A percentile compares a stretch with the other conserved stretches of the same genome.
phyloP scores from a whole-genome alignment of 2,888 invertebrate genomes.

The Ormyrus nitidulus region DNA sequence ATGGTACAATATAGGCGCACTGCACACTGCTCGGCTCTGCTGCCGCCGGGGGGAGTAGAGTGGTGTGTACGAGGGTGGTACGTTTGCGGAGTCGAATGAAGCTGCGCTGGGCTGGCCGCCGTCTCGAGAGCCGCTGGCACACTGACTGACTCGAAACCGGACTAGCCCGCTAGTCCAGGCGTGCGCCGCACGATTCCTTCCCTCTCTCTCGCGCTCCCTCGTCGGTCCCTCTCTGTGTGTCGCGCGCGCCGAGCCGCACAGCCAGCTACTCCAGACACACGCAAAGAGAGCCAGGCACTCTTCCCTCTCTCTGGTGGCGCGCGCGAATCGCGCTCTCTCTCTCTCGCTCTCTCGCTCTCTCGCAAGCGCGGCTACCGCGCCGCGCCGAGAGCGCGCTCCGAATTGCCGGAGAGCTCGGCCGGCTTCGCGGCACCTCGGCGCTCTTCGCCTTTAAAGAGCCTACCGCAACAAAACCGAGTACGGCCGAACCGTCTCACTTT shows the following conservation, averaged over 20 bases:
- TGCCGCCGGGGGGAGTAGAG: too few species aligned
- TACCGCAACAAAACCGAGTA: slow-evolving; percentile 39
- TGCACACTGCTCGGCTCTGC: too few species aligned
- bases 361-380: slow-evolving; percentile 1
- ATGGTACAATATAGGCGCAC: too few species aligned
- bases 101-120: too few species aligned
- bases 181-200: slow-evolving; percentile 67
- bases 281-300: slow-evolving; percentile 42
- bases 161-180: slow-evolving; percentile 76
- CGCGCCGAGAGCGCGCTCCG: not conserved
- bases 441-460: slow-evolving; percentile 38
- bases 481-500: slow-evolving; percentile 1
- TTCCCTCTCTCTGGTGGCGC: slow-evolving; percentile 2
- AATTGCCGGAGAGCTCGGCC: slow-evolving; percentile 29
- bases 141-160: slow-evolving; percentile 75
- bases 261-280: slow-evolving; percentile 57
- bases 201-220: slow-evolving; percentile 59
- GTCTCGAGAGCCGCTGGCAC: slow-evolving; percentile 71
- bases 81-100: too few species aligned
- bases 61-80: too few species aligned
- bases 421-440: slow-evolving; percentile 43
- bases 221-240: slow-evolving; percentile 57
- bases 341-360: slow-evolving; percentile 55
- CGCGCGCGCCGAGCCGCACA: slow-evolving; percentile 34
- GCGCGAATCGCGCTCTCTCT: slow-evolving; percentile 35